Evolutionary conservation across 2,888 invertebrate species (phyloP), one percentile per base, ranked within the genome.

Genomic region (Epicampocera succincta): DNA sequence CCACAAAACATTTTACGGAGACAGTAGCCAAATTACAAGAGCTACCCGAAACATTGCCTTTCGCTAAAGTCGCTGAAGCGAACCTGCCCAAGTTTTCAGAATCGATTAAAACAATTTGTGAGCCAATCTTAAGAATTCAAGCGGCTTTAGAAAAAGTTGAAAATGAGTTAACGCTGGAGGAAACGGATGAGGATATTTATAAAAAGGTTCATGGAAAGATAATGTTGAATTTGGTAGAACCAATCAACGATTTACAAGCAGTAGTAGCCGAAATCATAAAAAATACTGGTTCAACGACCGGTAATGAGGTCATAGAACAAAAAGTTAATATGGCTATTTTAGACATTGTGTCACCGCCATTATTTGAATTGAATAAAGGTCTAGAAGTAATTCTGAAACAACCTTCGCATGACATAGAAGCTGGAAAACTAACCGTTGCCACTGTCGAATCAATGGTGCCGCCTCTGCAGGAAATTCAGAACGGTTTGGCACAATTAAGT

Each of bases 311-410:
- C 0, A 83, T 90, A 54, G 90, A 91, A 50, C 90, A 90, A 61
- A 91, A 90, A 84, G 88, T 93, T 69, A 93, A 93, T 84, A 93
- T 94, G 76, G 93, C 93, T 73, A 92, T 94, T 40, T 92, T 95
- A 72, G 94, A 95, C 86, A 92, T 93, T 68, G 93, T 95, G 0
- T 93, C 93, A 85, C 92, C 93, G 15, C 93, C 94, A 0, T 91
- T 94, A n/a, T 91, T 93, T 71, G 94, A 94, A 87, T 88, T 95
- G 6, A 92, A 93, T 81, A 93, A 91, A 86, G 93, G 93, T 0
- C 90, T 94, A 83, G 93, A 94, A 89, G 86, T 88, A 66, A 92
- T 87, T 89, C 90, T 85, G 77, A 91, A 84, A 65, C 90, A 86
- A 86, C 87, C 88, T 25, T 87, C 87, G 0, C 85, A 85, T 13